Evolutionary conservation across 2,888 invertebrate genomes (phyloP).

Genomic region (Drosophila helvetica): DNA sequence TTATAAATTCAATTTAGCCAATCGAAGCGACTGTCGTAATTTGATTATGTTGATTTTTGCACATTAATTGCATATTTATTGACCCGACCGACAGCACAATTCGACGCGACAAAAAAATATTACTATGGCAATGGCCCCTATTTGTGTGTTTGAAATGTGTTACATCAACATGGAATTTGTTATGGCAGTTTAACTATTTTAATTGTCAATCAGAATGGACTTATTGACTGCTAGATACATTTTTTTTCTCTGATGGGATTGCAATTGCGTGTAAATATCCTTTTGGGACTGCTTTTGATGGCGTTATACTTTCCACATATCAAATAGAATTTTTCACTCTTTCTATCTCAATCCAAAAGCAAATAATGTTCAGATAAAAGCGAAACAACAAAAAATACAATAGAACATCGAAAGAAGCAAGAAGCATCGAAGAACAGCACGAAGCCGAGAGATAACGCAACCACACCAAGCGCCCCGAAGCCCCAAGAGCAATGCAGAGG

Average conservation of each 20-base stretch:
- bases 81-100: conserved; percentile 43
- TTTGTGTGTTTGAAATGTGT: conserved; percentile 29
- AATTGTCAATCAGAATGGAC: conserved; percentile 36
- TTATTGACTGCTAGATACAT: conserved; percentile 7
- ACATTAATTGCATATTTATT: conserved; percentile 64
- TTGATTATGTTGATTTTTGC: conserved; percentile 68
- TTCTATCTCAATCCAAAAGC: too few relatives aligned
- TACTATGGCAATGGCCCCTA: conserved; percentile 2
- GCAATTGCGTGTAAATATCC: too few relatives aligned
- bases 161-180: conserved; percentile 24
- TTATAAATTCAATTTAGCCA: conserved; percentile 47
- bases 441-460: too few relatives aligned
- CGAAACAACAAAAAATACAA: too few relatives aligned
- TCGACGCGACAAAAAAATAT: conserved; percentile 9
- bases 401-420: neutral
- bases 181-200: conserved; percentile 22
- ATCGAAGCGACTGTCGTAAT: conserved; percentile 47
- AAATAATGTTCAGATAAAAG: too few relatives aligned
- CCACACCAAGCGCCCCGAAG: neutral
- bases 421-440: too few relatives aligned
- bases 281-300: too few relatives aligned
- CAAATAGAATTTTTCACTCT: too few relatives aligned
- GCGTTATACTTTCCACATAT: too few relatives aligned
- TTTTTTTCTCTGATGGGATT: neutral
- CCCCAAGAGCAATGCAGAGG: neutral